Evolutionary conservation across 2,888 invertebrate species (phyloP).

Genomic region (Tipula vernalis): DNA sequence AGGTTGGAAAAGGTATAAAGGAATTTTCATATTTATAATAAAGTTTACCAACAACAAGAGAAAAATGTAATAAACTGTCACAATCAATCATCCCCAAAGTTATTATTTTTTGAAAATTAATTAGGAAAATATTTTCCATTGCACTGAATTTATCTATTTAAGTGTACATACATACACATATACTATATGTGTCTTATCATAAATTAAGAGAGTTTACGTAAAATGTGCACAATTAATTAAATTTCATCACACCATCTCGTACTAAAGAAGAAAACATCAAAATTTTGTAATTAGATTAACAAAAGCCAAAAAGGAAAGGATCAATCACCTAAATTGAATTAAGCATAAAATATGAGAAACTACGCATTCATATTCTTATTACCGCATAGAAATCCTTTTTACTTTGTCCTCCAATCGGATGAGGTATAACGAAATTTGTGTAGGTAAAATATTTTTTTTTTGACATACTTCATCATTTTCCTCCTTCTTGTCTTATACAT

Average conservation of each 20-base stretch:
- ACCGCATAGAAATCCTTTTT: background rate
- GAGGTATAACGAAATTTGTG: background rate
- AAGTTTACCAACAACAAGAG: background rate
- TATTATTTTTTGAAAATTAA: background rate
- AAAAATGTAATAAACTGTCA: background rate
- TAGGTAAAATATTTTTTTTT: background rate
- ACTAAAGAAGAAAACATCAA: background rate
- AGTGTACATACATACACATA: background rate
- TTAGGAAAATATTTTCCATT: background rate
- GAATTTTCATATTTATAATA: background rate
- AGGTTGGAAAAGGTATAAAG: background rate
- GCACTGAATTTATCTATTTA: background rate
- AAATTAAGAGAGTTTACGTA: background rate
- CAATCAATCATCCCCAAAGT: background rate
- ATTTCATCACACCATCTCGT: background rate
- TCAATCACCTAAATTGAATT: background rate
- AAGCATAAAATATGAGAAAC: background rate
- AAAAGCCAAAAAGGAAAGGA: background rate
- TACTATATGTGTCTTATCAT: background rate
- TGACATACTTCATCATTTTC: slow-evolving; percentile 6
- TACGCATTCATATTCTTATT: background rate
- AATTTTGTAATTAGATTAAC: background rate
- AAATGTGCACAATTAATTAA: background rate
- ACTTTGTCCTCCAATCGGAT: background rate
- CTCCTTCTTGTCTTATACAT: background rate